Percentiles rank a stretch among this genome's conserved stretches.
These are phyloP conservation scores for Columba guinea DNA, from an alignment of 2,797 vertebrate genomes.

Conservation along the genomic window DNA sequence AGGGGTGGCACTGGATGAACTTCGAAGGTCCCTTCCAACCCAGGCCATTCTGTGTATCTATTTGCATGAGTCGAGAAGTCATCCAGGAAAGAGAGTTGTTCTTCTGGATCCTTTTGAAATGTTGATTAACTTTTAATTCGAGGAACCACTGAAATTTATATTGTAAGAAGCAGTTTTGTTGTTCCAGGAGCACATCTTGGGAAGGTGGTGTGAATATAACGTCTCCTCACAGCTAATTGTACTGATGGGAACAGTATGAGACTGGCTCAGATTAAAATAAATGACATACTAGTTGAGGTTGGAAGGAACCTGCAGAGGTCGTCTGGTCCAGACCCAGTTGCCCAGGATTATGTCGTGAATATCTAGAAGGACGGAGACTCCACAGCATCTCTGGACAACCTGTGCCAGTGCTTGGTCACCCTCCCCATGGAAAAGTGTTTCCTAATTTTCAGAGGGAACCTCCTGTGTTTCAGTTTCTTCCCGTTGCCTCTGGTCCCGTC, in stretches of 20 bases:
- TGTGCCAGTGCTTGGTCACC: neutral
- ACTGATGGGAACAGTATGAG: neutral
- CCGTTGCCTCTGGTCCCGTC: neutral
- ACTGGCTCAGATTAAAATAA: neutral
- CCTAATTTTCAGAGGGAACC: neutral
- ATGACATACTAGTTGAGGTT: neutral
- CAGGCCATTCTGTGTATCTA: too few relatives aligned
- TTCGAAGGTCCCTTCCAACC: too few relatives aligned
- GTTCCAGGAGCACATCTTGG: neutral
- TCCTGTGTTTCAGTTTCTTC: neutral
- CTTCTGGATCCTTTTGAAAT: neutral
- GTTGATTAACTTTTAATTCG: neutral
- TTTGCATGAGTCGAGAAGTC: neutral
- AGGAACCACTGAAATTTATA: neutral
- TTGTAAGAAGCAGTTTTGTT: neutral
- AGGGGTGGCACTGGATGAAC: too few relatives aligned
- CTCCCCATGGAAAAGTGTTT: neutral
- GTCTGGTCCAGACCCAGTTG: neutral
- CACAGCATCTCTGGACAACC: neutral
- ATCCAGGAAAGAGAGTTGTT: neutral
- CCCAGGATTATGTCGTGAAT: neutral
- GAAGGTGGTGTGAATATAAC: neutral
- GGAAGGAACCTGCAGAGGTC: neutral
- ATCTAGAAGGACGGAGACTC: neutral
- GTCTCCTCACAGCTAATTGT: neutral